Evolutionary conservation across 2,797 vertebrate genomes (phyloP).

Genomic region (Sphenodon punctatus): DNA sequence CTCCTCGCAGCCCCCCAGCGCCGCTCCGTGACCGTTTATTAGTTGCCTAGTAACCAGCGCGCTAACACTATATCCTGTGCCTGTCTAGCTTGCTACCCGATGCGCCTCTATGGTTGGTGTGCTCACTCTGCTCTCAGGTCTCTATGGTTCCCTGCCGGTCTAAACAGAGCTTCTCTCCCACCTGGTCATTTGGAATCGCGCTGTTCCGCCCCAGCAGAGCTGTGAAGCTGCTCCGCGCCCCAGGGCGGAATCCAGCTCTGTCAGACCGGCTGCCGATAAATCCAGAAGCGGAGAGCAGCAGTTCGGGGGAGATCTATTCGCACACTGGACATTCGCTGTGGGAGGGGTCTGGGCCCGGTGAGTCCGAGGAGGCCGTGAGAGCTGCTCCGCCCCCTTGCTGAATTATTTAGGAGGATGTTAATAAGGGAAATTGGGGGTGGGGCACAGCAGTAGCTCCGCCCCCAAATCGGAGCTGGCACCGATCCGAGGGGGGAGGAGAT

Average conservation of each 20-base stretch:
- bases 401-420: background rate
- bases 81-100: background rate
- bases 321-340: background rate
- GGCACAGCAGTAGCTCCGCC: background rate
- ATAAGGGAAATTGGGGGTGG: too few species aligned
- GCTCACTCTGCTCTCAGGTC: fast-evolving
- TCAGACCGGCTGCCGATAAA: background rate
- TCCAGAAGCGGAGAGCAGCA: background rate
- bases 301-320: background rate
- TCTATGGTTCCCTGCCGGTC: background rate
- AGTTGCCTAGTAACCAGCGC: slow-evolving; percentile 20
- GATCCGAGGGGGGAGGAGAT: too few species aligned
- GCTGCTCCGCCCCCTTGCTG: background rate
- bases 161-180: fast-evolving
- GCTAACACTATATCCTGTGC: background rate
- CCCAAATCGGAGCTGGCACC: fast-evolving
- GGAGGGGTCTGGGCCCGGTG: background rate
- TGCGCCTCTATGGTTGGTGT: too few species aligned
- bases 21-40: background rate
- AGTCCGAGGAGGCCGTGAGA: background rate
- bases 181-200: too few species aligned
- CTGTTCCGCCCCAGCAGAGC: too few species aligned
- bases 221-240: background rate
- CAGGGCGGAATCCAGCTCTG: background rate
- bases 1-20: background rate